Percentiles rank a stretch among this genome's conserved stretches.
Conservation (phyloP, 2,113 vertebrate genomes). For the Capreolus pygargus region DNA sequence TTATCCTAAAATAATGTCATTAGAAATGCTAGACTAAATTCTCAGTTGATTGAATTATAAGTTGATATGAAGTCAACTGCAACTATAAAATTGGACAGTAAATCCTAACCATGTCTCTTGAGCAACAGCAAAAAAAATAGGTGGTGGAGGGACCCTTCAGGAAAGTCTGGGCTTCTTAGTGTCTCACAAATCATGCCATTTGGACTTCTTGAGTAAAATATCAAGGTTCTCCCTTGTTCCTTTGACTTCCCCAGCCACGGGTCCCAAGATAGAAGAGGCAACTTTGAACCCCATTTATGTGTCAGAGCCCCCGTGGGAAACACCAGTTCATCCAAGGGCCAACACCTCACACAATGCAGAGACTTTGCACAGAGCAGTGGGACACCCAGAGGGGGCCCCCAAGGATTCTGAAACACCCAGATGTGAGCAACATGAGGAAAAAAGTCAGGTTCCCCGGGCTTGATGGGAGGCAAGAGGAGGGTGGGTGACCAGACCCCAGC, state of each 20-base stretch:
- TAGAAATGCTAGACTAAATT: neutral
- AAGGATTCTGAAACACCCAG: neutral
- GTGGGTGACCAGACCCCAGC: neutral
- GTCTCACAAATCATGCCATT: neutral
- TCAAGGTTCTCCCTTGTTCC: neutral
- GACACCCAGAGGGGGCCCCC: no score
- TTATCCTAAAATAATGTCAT: neutral
- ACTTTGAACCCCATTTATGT: neutral
- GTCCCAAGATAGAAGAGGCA: neutral
- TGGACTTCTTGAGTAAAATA: neutral
- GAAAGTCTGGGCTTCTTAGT: neutral
- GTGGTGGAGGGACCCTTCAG: fast-evolving
- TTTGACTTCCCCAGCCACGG: neutral
- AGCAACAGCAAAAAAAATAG: neutral
- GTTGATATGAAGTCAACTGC: neutral
- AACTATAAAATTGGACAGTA: neutral
- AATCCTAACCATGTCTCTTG: neutral
- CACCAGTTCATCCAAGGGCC: neutral
- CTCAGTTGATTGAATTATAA: neutral
- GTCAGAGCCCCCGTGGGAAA: neutral
- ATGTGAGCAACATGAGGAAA: neutral
- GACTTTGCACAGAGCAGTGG: neutral
- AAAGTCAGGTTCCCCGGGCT: neutral
- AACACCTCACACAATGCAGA: neutral
- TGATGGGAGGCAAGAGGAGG: neutral